phyloP scores from a whole-genome alignment of 2,888 invertebrate species.

The Villa cingulata region DNA sequence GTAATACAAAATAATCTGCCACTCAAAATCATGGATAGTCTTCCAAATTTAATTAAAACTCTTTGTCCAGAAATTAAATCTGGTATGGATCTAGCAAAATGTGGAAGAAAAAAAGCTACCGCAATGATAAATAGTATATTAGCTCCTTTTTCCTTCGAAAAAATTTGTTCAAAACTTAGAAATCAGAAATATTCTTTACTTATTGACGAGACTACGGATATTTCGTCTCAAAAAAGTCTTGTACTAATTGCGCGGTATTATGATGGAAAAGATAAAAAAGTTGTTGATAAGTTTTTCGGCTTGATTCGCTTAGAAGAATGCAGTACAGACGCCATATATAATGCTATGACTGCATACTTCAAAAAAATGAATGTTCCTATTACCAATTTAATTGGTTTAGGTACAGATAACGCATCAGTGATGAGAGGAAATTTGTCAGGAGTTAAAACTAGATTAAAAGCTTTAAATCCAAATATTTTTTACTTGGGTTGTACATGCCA shows the following conservation, averaged over 20 bases:
- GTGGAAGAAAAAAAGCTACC: too few relatives aligned
- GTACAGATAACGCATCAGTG: slow-evolving; percentile 18
- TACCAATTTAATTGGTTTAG: slow-evolving; percentile 18
- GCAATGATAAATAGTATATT: too few relatives aligned
- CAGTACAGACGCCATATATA: slow-evolving; percentile 3
- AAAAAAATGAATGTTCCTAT: slow-evolving; percentile 5
- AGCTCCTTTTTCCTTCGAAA: too few relatives aligned
- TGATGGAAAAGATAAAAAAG: not conserved
- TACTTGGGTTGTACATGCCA: slow-evolving; percentile 21
- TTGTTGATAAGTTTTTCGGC: slow-evolving; percentile 4
- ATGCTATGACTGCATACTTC: slow-evolving; percentile 1
- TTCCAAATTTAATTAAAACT: not conserved
- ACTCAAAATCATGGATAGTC: slow-evolving; percentile 6
- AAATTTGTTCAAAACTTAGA: too few relatives aligned
- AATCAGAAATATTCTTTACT: not conserved
- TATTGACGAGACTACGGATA: slow-evolving; percentile 7
- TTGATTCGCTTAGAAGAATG: slow-evolving; percentile 1
- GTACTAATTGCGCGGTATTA: slow-evolving; percentile 3
- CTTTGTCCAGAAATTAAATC: too few relatives aligned
- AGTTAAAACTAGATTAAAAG: slow-evolving; percentile 14
- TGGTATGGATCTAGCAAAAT: too few relatives aligned
- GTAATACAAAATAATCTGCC: slow-evolving; percentile 5
- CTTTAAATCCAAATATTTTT: slow-evolving; percentile 17
- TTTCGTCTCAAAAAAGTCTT: slow-evolving; percentile 3
- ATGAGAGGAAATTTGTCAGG: slow-evolving; percentile 19